These are phyloP conservation scores for Mirza zaza DNA, from an alignment of 2,113 vertebrate genomes.

Conservation along the genomic window DNA sequence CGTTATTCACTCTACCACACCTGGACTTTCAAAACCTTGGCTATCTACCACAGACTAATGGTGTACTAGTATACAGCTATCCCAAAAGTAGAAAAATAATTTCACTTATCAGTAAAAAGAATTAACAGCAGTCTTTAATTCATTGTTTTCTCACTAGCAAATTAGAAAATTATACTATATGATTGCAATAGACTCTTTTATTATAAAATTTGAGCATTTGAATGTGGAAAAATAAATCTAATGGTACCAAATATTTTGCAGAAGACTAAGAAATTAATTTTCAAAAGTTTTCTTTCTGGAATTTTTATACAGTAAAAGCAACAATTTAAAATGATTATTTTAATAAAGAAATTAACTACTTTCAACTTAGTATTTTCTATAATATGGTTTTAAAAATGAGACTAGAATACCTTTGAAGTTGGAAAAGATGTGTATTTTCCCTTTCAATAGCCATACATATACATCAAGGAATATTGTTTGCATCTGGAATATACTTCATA, in stretches of 20 bases:
- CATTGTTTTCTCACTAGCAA: background rate
- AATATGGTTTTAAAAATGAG: background rate
- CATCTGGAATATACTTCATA: background rate
- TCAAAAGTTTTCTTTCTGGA: background rate
- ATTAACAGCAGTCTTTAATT: background rate
- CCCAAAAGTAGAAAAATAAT: background rate
- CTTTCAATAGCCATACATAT: background rate
- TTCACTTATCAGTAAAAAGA: background rate
- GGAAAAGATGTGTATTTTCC: background rate
- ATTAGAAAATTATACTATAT: background rate
- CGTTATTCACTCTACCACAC: background rate
- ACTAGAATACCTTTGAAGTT: background rate
- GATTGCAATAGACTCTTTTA: background rate
- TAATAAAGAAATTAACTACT: slow-evolving; percentile 4
- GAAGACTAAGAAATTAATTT: background rate
- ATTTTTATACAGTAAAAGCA: slow-evolving; percentile 25
- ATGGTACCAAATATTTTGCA: background rate
- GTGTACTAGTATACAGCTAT: background rate
- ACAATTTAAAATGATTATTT: background rate
- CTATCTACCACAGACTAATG: background rate
- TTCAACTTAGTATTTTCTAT: background rate
- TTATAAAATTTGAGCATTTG: background rate
- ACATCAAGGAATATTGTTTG: background rate
- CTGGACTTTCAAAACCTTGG: background rate
- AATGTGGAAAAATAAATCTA: background rate